These are phyloP conservation scores for Hippocampus mohnikei DNA, from an alignment of 2,113 vertebrate species.

Conservation along the genomic window DNA sequence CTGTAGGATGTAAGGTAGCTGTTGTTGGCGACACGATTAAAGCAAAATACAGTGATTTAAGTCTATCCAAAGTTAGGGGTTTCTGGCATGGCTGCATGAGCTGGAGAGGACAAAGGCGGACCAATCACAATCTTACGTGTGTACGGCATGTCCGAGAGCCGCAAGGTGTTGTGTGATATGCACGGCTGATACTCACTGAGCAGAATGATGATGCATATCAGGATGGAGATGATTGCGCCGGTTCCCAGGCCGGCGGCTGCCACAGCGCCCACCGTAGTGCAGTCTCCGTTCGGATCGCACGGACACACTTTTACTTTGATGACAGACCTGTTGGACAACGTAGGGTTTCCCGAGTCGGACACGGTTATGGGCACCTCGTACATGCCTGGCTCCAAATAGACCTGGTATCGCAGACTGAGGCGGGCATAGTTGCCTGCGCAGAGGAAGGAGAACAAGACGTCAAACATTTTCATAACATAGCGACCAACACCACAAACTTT, in stretches of 20 bases:
- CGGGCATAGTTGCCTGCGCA: constrained; percentile 86
- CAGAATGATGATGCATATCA: constrained; percentile 90
- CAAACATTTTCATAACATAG: not conserved
- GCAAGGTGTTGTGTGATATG: not conserved
- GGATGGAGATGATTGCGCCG: constrained; percentile 90
- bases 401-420: constrained; percentile 81
- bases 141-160: constrained; percentile 3
- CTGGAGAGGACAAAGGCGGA: constrained; percentile 22
- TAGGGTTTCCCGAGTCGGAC: constrained; percentile 93
- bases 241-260: constrained; percentile 88
- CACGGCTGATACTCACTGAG: constrained; percentile 76
- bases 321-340: constrained; percentile 85
- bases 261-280: constrained; percentile 84
- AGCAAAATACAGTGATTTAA: not conserved
- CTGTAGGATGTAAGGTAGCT: not conserved
- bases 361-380: constrained; percentile 90
- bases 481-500: not conserved
- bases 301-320: constrained; percentile 97
- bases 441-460: not conserved
- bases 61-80: not conserved
- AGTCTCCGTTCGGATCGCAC: constrained; percentile 90
- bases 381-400: constrained; percentile 86
- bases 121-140: constrained; percentile 13
- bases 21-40: not conserved
- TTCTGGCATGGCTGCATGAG: not conserved